Evolutionary conservation across 1,140 invertebrate species (phyloP).

Genomic region (Neocloeon triangulifer): DNA sequence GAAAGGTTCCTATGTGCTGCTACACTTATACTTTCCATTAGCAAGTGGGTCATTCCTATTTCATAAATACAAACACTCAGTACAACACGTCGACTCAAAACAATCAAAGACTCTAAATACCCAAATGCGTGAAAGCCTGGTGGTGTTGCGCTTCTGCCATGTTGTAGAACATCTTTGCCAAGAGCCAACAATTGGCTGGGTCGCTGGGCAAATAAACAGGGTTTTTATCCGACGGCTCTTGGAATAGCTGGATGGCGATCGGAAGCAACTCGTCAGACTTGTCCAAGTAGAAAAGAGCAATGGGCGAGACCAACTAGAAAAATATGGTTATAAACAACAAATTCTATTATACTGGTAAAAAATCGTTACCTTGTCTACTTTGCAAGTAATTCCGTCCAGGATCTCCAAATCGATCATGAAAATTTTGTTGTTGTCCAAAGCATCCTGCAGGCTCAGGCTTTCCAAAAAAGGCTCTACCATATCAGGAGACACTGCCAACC

Average conservation of each 20-base stretch:
- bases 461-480: conserved; percentile 20
- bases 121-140: conserved; percentile 22
- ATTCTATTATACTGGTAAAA: background rate
- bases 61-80: conserved; percentile 6
- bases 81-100: background rate
- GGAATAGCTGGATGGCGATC: conserved; percentile 24
- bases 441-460: conserved; percentile 17
- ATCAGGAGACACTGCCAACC: conserved; percentile 20
- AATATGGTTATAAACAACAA: background rate
- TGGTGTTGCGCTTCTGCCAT: conserved; percentile 23
- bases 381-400: conserved; percentile 15
- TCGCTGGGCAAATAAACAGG: conserved; percentile 22
- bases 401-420: conserved; percentile 23
- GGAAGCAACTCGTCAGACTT: conserved; percentile 18
- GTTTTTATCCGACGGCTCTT: conserved; percentile 10
- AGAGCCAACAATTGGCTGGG: conserved; percentile 20
- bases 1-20: conserved; percentile 20
- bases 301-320: conserved; percentile 20
- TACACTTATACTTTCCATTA: conserved; percentile 23
- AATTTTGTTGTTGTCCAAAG: conserved; percentile 19
- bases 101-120: conserved; percentile 7
- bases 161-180: conserved; percentile 28
- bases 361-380: conserved; percentile 12
- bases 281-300: conserved; percentile 22
- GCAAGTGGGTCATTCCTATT: conserved; percentile 21